Conservation (phyloP, 2,888 invertebrate genomes). For the Caenorhabditis sp. region DNA sequence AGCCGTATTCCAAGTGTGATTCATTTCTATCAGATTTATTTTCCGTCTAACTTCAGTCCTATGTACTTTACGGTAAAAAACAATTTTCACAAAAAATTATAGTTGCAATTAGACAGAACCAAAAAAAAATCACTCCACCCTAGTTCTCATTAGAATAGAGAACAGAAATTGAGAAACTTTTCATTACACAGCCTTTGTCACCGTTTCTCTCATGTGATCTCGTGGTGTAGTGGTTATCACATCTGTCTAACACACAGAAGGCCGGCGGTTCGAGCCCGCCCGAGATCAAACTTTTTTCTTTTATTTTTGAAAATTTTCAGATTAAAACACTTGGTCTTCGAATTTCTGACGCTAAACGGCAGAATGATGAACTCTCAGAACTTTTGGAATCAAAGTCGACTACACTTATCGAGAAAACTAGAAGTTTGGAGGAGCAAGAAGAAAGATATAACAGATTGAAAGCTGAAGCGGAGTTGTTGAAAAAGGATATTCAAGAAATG, state of each 20-base stretch:
- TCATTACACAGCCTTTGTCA: too few relatives aligned
- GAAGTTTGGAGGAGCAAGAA: slow-evolving; percentile 56
- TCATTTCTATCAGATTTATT: too few relatives aligned
- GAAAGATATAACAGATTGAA: slow-evolving; percentile 40
- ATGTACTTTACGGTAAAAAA: too few relatives aligned
- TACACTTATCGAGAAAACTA: slow-evolving; percentile 62
- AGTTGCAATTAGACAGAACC: too few relatives aligned
- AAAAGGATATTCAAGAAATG: slow-evolving; percentile 47
- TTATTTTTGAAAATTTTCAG: slow-evolving; percentile 12
- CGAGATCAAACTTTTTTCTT: slow-evolving; percentile 52
- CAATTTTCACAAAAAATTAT: too few relatives aligned
- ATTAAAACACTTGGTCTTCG: slow-evolving; percentile 54
- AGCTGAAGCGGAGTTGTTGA: slow-evolving; percentile 36
- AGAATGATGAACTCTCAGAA: slow-evolving; percentile 50
- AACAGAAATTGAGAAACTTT: too few relatives aligned
- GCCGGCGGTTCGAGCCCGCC: slow-evolving; percentile 68
- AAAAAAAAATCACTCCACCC: too few relatives aligned
- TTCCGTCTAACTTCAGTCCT: too few relatives aligned
- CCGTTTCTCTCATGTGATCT: slow-evolving; percentile 27
- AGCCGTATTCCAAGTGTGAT: too few relatives aligned
- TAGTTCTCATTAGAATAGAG: too few relatives aligned
- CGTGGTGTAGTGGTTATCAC: slow-evolving; percentile 70
- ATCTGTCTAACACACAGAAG: slow-evolving; percentile 69
- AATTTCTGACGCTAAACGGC: slow-evolving; percentile 49
- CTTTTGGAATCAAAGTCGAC: slow-evolving; percentile 48